These are phyloP conservation scores for Yoshiicerus persimilis DNA, from an alignment of 1,140 invertebrate species.

Conservation along the genomic window DNA sequence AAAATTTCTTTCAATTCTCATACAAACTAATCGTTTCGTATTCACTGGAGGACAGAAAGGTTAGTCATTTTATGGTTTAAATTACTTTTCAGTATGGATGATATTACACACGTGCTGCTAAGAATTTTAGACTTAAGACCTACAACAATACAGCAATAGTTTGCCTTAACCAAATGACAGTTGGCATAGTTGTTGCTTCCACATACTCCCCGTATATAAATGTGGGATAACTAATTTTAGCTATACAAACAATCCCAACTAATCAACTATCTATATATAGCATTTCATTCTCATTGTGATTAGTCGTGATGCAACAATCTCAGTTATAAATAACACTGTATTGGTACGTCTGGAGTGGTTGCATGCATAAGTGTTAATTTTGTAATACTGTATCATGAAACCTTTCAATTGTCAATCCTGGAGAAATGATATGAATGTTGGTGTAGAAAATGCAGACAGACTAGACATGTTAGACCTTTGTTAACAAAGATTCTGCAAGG, in stretches of 20 bases:
- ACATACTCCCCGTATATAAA: neutral
- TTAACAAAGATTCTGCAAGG: neutral
- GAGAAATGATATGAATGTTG: neutral
- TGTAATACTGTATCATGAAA: neutral
- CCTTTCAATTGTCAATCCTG: neutral
- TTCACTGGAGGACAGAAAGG: constrained; percentile 55
- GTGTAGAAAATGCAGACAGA: neutral
- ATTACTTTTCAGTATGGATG: neutral
- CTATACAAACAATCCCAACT: neutral
- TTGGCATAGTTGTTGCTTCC: neutral
- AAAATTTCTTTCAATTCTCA: constrained; percentile 58
- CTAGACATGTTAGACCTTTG: neutral
- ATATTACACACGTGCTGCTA: neutral
- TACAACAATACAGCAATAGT: no score
- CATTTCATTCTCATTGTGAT: no score
- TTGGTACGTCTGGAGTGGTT: neutral
- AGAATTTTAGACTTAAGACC: no score
- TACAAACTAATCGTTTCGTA: constrained; percentile 57
- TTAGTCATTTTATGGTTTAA: constrained; percentile 34
- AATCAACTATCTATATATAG: no score
- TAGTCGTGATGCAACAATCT: no score
- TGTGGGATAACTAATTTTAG: neutral
- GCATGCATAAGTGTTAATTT: neutral
- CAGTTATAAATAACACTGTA: neutral
- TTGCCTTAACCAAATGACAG: no score